Base-by-base conservation (phyloP, 1,140 invertebrate species). In the Stenopsyche tienmushanensis region DNA sequence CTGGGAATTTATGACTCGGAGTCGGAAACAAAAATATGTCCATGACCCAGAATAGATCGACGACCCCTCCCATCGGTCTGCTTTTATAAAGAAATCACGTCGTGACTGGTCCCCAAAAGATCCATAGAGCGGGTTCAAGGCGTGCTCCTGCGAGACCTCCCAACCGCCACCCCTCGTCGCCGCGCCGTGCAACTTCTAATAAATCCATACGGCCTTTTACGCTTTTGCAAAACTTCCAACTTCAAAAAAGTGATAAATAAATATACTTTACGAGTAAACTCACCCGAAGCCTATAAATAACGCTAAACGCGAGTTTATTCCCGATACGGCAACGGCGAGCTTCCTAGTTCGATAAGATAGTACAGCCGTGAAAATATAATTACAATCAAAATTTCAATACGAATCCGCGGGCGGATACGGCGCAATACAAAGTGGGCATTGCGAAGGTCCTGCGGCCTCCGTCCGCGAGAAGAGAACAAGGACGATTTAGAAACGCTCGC, bases 61-160 rank as follows among this genome's bases (percentile, higher is more conserved):
- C 53, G 24, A 20, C 20, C 47, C 23, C 23, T 2, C 20, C 17
- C 47, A 50, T 8, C 13, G 5, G 15, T 45, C 13, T 45, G 13
- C 13, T 52, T 52, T 52, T 41, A 41, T 34, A 55, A 55, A 55
- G 53, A 55, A 55, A 55, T 55, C 53, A 55, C 53, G 53, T 55
- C 25, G 26, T 20, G 53, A n/a, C 21, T 55, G n/a, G 53, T 29
- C 53, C 52, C 53, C 53, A 39, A 34, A 55, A 55, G 53, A 55
- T 55, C 53, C 53, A 39, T 55, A n/a, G 26, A 18, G 39, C 29
- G 20, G 53, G 26, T 34, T 34, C 29, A 34, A 34, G 29, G 13
- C 5, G 13, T 34, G 29, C n/a, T 55, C 53, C 53, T 34, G 26
- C 25, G 26, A 34, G 26, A 55, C 53, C 29, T 55, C 52, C 23